These are phyloP conservation scores for Drosophila subsilvestris DNA, from an alignment of 2,888 invertebrate species.

Conservation along the genomic window DNA sequence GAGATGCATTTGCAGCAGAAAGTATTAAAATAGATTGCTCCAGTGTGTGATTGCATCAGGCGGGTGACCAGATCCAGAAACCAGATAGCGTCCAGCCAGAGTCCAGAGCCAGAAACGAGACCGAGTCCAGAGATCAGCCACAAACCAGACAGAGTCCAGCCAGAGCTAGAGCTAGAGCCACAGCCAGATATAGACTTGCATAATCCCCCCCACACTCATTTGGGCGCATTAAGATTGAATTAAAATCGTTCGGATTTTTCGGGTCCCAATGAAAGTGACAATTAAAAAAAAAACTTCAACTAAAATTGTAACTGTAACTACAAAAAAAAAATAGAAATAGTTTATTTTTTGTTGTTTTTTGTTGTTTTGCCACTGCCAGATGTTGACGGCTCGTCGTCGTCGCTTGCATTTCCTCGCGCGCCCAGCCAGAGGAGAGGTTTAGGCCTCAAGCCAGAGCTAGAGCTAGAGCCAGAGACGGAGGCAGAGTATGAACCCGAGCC, in stretches of 20 bases:
- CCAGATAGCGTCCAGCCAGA: background rate
- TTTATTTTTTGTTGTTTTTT: conserved; percentile 22
- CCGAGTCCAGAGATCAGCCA: background rate
- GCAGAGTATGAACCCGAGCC: conserved; percentile 20
- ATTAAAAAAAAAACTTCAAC: conserved; percentile 51
- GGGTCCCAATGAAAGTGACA: conserved; percentile 70
- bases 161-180: background rate
- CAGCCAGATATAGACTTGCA: conserved; percentile 46
- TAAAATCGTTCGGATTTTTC: conserved; percentile 73
- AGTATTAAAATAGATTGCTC: conserved; percentile 33
- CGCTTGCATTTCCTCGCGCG: conserved; percentile 67
- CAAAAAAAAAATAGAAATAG: conserved; percentile 15
- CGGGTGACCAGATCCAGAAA: background rate
- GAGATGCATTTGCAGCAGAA: conserved; percentile 34
- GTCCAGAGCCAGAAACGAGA: background rate
- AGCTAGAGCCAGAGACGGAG: conserved; percentile 10
- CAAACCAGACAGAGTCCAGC: conserved; percentile 14
- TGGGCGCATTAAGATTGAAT: conserved; percentile 75
- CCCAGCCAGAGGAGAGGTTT: conserved; percentile 30
- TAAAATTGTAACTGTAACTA: conserved; percentile 27
- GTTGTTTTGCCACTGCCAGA: conserved; percentile 37
- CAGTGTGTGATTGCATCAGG: conserved; percentile 41
- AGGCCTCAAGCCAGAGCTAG: conserved; percentile 31
- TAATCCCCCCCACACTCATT: conserved; percentile 60
- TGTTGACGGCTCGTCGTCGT: conserved; percentile 18